Evolutionary conservation across 2,888 invertebrate genomes (phyloP).

Genomic region (Tinea semifulvella): DNA sequence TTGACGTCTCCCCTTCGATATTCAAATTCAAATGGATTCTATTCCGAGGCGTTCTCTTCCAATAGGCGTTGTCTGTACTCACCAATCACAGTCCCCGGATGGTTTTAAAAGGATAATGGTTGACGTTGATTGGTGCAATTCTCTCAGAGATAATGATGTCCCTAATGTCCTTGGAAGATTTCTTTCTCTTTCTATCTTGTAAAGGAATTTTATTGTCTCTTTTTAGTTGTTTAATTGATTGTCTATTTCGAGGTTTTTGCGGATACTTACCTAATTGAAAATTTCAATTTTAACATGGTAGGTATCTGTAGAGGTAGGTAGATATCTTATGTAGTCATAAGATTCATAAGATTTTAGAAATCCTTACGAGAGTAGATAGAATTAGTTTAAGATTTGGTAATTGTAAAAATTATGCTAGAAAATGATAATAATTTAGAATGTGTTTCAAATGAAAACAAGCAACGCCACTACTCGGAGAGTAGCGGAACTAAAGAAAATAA

Average conservation of each 20-base stretch:
- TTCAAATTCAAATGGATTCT: conserved; percentile 54
- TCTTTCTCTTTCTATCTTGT: conserved; percentile 33
- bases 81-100: conserved; percentile 52
- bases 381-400: too few relatives aligned
- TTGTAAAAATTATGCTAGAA: too few relatives aligned
- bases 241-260: background rate
- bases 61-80: conserved; percentile 47
- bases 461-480: too few relatives aligned
- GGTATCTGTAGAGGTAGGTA: too few relatives aligned
- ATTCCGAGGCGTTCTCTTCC: conserved; percentile 36
- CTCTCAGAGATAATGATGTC: conserved; percentile 39
- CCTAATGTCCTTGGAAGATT: conserved; percentile 23
- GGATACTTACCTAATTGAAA: too few relatives aligned
- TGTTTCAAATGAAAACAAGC: too few relatives aligned
- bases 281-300: too few relatives aligned
- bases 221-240: background rate
- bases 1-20: conserved; percentile 34
- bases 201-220: background rate
- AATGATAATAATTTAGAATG: too few relatives aligned
- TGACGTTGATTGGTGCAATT: conserved; percentile 37
- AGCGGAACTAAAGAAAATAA: too few relatives aligned
- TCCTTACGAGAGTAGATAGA: too few relatives aligned
- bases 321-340: too few relatives aligned
- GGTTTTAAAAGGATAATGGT: conserved; percentile 50
- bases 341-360: too few relatives aligned